Conservation (phyloP, 2,888 invertebrate genomes). For the Chrysina gloriosa region DNA sequence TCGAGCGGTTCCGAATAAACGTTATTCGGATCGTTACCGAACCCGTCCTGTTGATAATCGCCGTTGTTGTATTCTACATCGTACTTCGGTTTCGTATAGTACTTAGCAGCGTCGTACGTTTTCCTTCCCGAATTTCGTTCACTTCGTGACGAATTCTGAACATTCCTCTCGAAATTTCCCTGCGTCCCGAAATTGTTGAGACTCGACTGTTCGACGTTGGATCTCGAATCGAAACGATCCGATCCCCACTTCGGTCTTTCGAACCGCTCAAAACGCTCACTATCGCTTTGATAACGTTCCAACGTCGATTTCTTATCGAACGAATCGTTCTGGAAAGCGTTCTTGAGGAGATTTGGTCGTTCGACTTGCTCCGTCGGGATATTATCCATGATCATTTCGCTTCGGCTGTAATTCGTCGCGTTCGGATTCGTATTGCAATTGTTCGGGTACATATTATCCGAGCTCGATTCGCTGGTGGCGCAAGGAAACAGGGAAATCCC, state of each 20-base stretch:
- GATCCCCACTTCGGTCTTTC: slow-evolving; percentile 69
- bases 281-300: slow-evolving; percentile 72
- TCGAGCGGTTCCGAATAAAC: slow-evolving; percentile 65
- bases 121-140: slow-evolving; percentile 58
- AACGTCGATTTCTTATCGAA: slow-evolving; percentile 74
- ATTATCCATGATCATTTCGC: slow-evolving; percentile 65
- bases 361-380: slow-evolving; percentile 65
- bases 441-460: slow-evolving; percentile 87
- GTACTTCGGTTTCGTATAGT: slow-evolving; percentile 61
- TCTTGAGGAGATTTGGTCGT: slow-evolving; percentile 69
- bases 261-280: slow-evolving; percentile 68
- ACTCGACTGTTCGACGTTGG: slow-evolving; percentile 63
- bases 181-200: slow-evolving; percentile 48
- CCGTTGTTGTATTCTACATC: slow-evolving; percentile 60
- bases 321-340: slow-evolving; percentile 71
- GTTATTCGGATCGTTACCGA: slow-evolving; percentile 68
- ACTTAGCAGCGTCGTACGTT: slow-evolving; percentile 61
- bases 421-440: slow-evolving; percentile 89
- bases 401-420: slow-evolving; percentile 81
- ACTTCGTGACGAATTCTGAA: slow-evolving; percentile 57
- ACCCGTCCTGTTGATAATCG: slow-evolving; percentile 58
- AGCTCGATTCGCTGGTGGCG: slow-evolving; percentile 85
- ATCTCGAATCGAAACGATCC: slow-evolving; percentile 71
- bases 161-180: slow-evolving; percentile 34
- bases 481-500: slow-evolving; percentile 85